phyloP scores from a whole-genome alignment of 1,140 invertebrate genomes.

The Drosophila sproati region DNA sequence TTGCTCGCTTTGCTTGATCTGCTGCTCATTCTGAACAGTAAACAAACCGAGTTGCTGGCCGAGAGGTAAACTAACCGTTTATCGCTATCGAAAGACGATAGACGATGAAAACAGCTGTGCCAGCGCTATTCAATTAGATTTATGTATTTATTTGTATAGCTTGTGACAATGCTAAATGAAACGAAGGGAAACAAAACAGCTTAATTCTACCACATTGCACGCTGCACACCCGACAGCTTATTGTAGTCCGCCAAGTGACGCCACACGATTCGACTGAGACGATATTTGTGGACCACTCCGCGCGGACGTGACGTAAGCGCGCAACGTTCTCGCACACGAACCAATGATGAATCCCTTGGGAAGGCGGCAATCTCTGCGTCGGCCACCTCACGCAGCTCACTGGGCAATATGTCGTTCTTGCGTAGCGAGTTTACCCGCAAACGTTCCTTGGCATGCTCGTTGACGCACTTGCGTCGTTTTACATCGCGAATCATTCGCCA shows the following conservation, averaged over 20 bases:
- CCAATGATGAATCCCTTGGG: slow-evolving; percentile 89
- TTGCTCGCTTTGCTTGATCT: slow-evolving; percentile 1
- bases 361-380: slow-evolving; percentile 90
- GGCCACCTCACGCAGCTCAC: slow-evolving; percentile 91
- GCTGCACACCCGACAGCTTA: slow-evolving; percentile 93
- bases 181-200: slow-evolving; percentile 4
- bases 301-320: slow-evolving; percentile 90
- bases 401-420: slow-evolving; percentile 92
- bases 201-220: slow-evolving; percentile 91
- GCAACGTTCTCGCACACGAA: slow-evolving; percentile 90
- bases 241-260: slow-evolving; percentile 96
- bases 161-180: slow-evolving; percentile 34
- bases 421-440: slow-evolving; percentile 91
- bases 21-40: slow-evolving; percentile 40
- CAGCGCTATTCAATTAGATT: slow-evolving; percentile 10
- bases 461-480: slow-evolving; percentile 90
- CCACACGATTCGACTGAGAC: slow-evolving; percentile 95
- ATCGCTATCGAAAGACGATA: slow-evolving; percentile 43
- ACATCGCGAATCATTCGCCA: slow-evolving; percentile 93
- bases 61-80: slow-evolving; percentile 5
- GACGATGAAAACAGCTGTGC: slow-evolving; percentile 15
- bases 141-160: slow-evolving; percentile 15
- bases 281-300: slow-evolving; percentile 90
- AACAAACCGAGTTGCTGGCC: neutral
- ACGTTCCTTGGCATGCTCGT: slow-evolving; percentile 89